These are phyloP conservation scores for Smittia aterrima DNA, from an alignment of 2,888 invertebrate genomes.

Conservation along the genomic window DNA sequence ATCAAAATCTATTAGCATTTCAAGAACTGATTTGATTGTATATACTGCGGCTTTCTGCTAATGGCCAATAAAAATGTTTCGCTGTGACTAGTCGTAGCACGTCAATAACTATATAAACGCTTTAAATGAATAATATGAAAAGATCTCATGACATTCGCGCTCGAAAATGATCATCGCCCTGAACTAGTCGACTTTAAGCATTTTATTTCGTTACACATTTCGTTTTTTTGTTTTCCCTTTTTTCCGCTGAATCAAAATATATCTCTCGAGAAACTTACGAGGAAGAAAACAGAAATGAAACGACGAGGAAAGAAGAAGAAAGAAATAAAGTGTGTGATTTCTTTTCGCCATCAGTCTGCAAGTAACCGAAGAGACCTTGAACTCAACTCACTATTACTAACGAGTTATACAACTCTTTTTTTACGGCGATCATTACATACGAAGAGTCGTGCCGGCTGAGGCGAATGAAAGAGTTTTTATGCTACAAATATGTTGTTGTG, in stretches of 20 bases:
- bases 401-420: slow-evolving; percentile 40
- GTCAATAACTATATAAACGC: slow-evolving; percentile 40
- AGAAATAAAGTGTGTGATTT: slow-evolving; percentile 40
- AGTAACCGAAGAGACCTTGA: slow-evolving; percentile 41
- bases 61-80: background rate
- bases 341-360: slow-evolving; percentile 42
- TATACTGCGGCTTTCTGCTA: background rate
- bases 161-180: background rate
- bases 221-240: background rate
- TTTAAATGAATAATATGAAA: slow-evolving; percentile 7
- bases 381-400: slow-evolving; percentile 41
- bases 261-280: background rate
- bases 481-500: slow-evolving; percentile 22
- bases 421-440: slow-evolving; percentile 38
- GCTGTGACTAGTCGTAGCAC: background rate
- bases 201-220: background rate
- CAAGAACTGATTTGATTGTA: background rate
- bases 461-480: slow-evolving; percentile 2
- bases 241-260: background rate
- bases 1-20: slow-evolving; percentile 38
- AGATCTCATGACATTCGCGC: slow-evolving; percentile 8
- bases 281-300: background rate
- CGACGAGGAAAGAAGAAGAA: slow-evolving; percentile 1
- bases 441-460: slow-evolving; percentile 32
- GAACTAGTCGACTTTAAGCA: background rate